Base-by-base conservation (phyloP, 92 coral and sea anemone genomes). In the Epizoanthus fatuus region DNA sequence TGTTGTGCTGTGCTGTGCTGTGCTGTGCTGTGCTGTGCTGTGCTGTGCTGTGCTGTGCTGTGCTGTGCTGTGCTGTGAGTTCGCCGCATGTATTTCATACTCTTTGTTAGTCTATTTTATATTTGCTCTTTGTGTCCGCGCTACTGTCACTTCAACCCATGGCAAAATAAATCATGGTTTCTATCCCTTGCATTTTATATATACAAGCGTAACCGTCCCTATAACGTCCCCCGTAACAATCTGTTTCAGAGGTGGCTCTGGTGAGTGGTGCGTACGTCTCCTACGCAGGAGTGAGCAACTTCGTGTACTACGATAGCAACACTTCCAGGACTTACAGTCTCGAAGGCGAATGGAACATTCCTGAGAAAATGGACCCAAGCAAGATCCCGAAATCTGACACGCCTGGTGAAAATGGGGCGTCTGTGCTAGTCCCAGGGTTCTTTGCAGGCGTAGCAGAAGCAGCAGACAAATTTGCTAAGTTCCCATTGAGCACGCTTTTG, bases 311-410 rank as follows among this genome's bases (percentile, higher is more conserved):
- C 86, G 94, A 96, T 59, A 92, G 86, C 58, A 86, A 86, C 49
- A 81, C 95, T 4, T 84, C 89, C 63, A 85, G 80, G 16, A 89
- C 92, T 7, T 94, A 90, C 73, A 94, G 95, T 58, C 65, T 96
- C n/a, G 96, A 96, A 57, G 98, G 98, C 11, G 98, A 93, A 8
- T 96, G 98, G 98, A 87, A 96, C 69, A 85, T 94, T 25, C 94
- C 98, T 4, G 38, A 78, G 66, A 51, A 85, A 9, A 83, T 90
- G 72, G 87, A 92, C 87, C 87, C 93, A 40, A 57, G 82, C 66
- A 81, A 89, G 73, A 88, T 96, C 73, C 91, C 94, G 2, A 87
- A 92, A 25, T 73, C 87, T 45, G 94, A 94, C 77, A 86, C 95
- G 8, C 63, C 72, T 16, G 94, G 86, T 44, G 85, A 88, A 35